Evolutionary conservation across 2,797 vertebrate genomes (phyloP), one percentile per base, ranked within the genome.

Genomic region (Tolypeutes matacus): DNA sequence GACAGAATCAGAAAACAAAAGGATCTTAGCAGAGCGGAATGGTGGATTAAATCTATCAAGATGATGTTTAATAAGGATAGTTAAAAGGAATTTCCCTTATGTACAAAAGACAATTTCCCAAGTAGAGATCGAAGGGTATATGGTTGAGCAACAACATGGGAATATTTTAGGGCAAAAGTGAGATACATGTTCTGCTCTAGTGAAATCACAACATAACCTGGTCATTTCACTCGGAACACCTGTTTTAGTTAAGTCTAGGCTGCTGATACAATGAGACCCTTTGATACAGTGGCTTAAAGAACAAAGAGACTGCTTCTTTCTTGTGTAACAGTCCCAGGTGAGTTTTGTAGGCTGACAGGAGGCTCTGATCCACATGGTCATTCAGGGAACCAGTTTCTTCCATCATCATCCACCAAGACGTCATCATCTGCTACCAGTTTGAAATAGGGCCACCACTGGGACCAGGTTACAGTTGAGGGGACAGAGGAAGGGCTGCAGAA

Each of bases 361-460:
- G 51, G 53, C 53, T 93, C 60, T 69, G 8, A 73, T 91, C 25
- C 53, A 80, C 17, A 34, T 51, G 2, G 7, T 70, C 46, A 51
- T 89, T 62, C 58, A 83, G 39, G n/a, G 65, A 78, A 80, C 60
- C 49, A 93, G 91, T 69, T 64, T 21, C 67, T 95, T 69, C 36
- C 29, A 72, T 56, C 31, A 34, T 60, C 49, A 60, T 62, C 67
- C 49, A 67, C 53, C 27, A 76, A 14, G 42, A 6, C 21, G 23
- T 58, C 80, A 65, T 46, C 42, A 62, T 34, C 39, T 73, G 25
- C 65, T 14, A 84, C 9, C 15, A 4, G 20, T 25, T 23, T 89
- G 64, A 86, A 90, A 77, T 36, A 82, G 62, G 13, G 31, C 56
- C 6, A 56, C 18, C 25, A 51, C 7, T 72, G 64, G 69, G 31